Evolutionary conservation across 2,888 invertebrate species (phyloP).

Genomic region (Diarsia brunnea): DNA sequence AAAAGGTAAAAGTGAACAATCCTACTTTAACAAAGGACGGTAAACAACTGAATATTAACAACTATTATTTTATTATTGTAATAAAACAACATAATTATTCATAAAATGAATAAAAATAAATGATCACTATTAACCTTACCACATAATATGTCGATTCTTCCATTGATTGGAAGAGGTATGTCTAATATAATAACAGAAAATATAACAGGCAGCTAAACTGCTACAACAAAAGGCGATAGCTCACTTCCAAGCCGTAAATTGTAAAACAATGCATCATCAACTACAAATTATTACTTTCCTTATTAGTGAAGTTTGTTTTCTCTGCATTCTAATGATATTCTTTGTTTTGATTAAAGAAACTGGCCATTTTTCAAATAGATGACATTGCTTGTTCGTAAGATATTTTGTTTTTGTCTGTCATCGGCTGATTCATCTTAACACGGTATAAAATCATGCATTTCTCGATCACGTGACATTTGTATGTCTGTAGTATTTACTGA

Average conservation of each 20-base stretch:
- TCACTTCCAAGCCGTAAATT: slow-evolving; percentile 6
- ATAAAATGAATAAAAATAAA: slow-evolving; percentile 11
- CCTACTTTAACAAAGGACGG: background rate
- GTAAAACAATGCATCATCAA: slow-evolving; percentile 39
- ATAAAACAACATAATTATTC: slow-evolving; percentile 20
- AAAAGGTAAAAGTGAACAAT: background rate
- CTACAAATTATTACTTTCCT: slow-evolving; percentile 11
- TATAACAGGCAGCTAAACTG: background rate
- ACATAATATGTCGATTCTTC: slow-evolving; percentile 25
- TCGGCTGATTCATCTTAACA: background rate
- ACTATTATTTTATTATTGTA: background rate
- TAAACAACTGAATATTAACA: background rate
- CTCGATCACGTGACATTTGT: background rate
- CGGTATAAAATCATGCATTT: background rate
- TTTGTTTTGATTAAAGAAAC: background rate
- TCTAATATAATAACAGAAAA: no score
- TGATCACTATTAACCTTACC: background rate
- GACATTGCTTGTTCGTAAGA: background rate
- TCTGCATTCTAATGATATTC: slow-evolving; percentile 1
- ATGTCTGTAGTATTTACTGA: background rate
- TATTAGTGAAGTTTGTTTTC: slow-evolving; percentile 18
- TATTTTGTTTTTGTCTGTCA: background rate
- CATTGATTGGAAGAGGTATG: slow-evolving; percentile 18
- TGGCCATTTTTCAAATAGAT: background rate
- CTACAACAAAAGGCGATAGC: slow-evolving; percentile 33